Evolutionary conservation across 2,113 vertebrate genomes (phyloP).

Genomic region (Otolemur garnettii): DNA sequence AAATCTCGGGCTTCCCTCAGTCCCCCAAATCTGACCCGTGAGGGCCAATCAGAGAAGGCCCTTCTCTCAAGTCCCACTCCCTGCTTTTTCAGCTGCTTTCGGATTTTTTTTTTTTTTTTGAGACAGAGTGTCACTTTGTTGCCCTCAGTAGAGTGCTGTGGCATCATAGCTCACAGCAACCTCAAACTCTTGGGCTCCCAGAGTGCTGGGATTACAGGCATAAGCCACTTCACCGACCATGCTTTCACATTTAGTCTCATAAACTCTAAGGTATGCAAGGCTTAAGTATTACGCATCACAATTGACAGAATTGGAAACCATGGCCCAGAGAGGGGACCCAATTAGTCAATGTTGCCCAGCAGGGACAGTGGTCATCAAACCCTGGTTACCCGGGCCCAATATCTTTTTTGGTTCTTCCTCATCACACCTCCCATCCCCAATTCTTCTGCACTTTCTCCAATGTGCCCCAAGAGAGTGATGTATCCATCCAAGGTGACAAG

Average conservation of each 20-base stretch:
- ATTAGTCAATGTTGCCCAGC: background rate
- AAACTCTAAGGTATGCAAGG: background rate
- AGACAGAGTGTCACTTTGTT: too few species aligned
- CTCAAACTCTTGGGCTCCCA: too few species aligned
- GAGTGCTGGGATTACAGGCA: too few species aligned
- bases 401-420: background rate
- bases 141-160: too few species aligned
- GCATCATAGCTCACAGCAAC: too few species aligned
- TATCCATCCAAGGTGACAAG: constrained; percentile 67
- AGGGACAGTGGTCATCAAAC: background rate
- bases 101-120: too few species aligned
- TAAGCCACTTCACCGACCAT: too few species aligned
- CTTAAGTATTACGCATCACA: background rate
- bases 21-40: background rate
- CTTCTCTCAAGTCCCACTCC: background rate
- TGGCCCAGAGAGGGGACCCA: background rate
- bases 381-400: background rate
- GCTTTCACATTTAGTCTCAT: background rate
- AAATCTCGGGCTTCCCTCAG: background rate
- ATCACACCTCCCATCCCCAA: background rate
- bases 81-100: background rate
- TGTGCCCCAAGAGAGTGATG: constrained; percentile 31
- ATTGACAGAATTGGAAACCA: background rate
- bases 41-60: background rate
- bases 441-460: background rate